Evolutionary conservation across 2,113 vertebrate species (phyloP).

Genomic region (Pungitius pungitius): DNA sequence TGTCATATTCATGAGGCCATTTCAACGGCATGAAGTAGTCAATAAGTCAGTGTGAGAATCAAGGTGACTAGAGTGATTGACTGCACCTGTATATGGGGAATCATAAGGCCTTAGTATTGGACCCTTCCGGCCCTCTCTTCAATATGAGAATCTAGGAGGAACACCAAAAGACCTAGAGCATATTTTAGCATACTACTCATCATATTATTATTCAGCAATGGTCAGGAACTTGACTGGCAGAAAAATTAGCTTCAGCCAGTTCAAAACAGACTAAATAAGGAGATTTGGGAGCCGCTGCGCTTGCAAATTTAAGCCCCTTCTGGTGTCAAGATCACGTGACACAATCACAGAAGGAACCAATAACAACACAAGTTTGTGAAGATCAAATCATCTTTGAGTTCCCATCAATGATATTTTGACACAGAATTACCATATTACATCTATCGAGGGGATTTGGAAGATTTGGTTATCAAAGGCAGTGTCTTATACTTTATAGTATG

Average conservation of each 20-base stretch:
- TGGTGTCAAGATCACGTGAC: conserved; percentile 11
- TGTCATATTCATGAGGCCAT: conserved; percentile 69
- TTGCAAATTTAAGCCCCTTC: conserved; percentile 15
- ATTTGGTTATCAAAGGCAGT: conserved; percentile 27
- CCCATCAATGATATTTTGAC: conserved; percentile 11
- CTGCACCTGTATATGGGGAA: conserved; percentile 53
- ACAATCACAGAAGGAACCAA: not conserved
- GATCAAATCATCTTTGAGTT: conserved; percentile 2
- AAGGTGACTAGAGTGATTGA: conserved; percentile 67
- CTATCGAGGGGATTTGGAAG: conserved; percentile 17
- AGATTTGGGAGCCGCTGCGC: conserved; percentile 2
- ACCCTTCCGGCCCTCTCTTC: conserved; percentile 54
- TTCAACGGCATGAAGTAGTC: conserved; percentile 63
- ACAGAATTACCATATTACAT: not conserved
- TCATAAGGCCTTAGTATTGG: conserved; percentile 54
- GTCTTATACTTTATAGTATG: conserved; percentile 24
- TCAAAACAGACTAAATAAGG: conserved; percentile 51
- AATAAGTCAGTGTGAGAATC: conserved; percentile 69
- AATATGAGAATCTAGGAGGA: conserved; percentile 50
- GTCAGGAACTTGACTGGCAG: conserved; percentile 64
- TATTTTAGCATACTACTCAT: conserved; percentile 62
- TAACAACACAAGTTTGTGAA: not conserved
- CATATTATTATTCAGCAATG: conserved; percentile 65
- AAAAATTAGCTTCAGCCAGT: conserved; percentile 56
- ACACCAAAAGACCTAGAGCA: conserved; percentile 48